Evolutionary conservation across 2,888 invertebrate species (phyloP), one percentile per base, ranked within the genome.

Genomic region (Drosophila anceps): DNA sequence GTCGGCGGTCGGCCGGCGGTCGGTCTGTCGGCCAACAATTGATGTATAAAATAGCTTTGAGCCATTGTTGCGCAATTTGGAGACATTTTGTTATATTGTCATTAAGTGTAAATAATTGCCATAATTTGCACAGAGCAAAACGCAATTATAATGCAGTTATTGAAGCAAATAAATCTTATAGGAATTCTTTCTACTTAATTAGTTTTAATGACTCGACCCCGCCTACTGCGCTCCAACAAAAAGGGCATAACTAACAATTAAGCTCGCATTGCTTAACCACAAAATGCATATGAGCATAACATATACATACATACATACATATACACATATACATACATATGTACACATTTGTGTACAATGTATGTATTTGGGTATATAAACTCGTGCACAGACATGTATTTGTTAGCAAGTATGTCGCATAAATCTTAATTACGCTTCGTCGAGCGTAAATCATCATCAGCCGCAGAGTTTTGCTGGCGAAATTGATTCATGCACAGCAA

Each of bases 371-470:
- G 69, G 24, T 46, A 44, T 24, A 27, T 41, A 37, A n/a, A n/a
- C 10, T 29, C 18, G 4, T 10, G 54, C 53, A 18, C 31, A 58
- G 33, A n/a, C 46, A 59, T 55, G 43, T 74, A 79, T 66, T 79
- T 75, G 77, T 59, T 50, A 64, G 80, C 71, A 79, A 80, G 76
- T 77, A 60, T 68, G 72, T 50, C 68, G 77, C 79, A 87, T 87
- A 87, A 87, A 87, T 90, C 89, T 87, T 90, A 87, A 87, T 87
- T 90, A 88, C 87, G 86, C 90, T 88, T 62, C 87, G 84, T 72
- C 70, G 79, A 88, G 87, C 87, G 88, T 90, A 87, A 87, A 87
- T 87, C 90, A 90, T 87, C 90, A 87, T 87, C 90, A 88, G 79
- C 57, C 66, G n/a, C 73, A 60, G 57, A 68, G 55, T 35, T 44